Evolutionary conservation across 2,888 invertebrate species (phyloP), one percentile per base, ranked within the genome.

Genomic region (Phengaris alcon): DNA sequence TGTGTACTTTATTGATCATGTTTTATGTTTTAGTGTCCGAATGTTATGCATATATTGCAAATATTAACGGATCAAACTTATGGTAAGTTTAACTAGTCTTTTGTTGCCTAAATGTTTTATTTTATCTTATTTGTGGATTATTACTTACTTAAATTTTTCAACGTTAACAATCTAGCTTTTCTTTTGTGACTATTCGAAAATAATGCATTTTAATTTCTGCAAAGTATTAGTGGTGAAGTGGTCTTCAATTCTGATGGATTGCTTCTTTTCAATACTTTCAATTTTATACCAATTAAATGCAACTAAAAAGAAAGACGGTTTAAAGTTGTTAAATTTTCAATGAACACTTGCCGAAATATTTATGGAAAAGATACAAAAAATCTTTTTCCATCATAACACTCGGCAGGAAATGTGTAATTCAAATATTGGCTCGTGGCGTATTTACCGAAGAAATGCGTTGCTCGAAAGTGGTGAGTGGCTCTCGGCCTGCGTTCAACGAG

Each of bases 1-100:
- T 57, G 64, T 64, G 64, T 64, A 64, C 15, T 59, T 64, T 44
- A 12, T 12, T 64, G 12, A 64, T 12, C 35, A 64, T 64, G 64
- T 6, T 64, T 9, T 9, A 52, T 64, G 64, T 64, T 64, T 35
- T 64, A 12, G 64, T 44, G 64, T 10, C 6, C 12, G 35, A 64
- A 64, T 64, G 35, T 35, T 35, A 64, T 22, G 35, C 10, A 6
- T 12, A 64, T 35, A 12, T 64, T 35, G 12, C 64, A 12, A 44
- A 44, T 64, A 52, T 8, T 10, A 12, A 12, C 64, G 12, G 64
- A 64, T 22, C 64, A 64, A 12, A 64, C 64, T 64, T 44, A 35
- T 64, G 64, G 64, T 64, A 64, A 35, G 64, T 35, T 44, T 6
- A 64, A 64, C 3, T 35, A 44, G 64, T 64, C 1, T 35, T 59